phyloP scores from a whole-genome alignment of 2,797 vertebrate species.

The Vipera latastei region DNA sequence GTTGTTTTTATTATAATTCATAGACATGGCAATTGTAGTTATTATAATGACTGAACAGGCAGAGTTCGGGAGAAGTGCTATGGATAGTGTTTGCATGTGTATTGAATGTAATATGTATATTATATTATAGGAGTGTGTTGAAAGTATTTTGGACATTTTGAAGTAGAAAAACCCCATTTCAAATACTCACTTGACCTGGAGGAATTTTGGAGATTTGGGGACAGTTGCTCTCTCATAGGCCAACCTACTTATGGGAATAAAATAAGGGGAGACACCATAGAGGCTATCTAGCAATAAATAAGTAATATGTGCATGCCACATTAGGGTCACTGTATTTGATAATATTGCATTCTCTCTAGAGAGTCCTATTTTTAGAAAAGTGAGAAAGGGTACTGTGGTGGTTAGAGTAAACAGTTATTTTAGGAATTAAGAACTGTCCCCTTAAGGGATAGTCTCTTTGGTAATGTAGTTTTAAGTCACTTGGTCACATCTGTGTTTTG shows the following conservation, averaged over 20 bases:
- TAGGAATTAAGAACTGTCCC: no score
- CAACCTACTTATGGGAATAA: neutral
- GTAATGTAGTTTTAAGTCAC: no score
- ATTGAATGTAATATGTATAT: neutral
- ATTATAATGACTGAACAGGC: neutral
- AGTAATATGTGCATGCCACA: neutral
- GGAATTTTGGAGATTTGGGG: neutral
- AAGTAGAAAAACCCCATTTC: neutral
- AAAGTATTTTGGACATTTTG: neutral
- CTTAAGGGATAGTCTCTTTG: no score
- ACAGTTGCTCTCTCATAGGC: neutral
- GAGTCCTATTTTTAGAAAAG: neutral
- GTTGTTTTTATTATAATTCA: neutral
- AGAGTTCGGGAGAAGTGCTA: neutral
- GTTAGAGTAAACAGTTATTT: no score
- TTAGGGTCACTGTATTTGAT: neutral
- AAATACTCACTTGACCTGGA: neutral
- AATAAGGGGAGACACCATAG: neutral
- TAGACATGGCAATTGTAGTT: neutral
- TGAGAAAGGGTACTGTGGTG: neutral
- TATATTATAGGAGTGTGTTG: neutral
- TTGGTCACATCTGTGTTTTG: no score
- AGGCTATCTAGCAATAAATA: neutral
- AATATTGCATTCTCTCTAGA: neutral
- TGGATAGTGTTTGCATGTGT: neutral